phyloP scores from a whole-genome alignment of 2,113 vertebrate species.

The Sphaerodactylus townsendi region DNA sequence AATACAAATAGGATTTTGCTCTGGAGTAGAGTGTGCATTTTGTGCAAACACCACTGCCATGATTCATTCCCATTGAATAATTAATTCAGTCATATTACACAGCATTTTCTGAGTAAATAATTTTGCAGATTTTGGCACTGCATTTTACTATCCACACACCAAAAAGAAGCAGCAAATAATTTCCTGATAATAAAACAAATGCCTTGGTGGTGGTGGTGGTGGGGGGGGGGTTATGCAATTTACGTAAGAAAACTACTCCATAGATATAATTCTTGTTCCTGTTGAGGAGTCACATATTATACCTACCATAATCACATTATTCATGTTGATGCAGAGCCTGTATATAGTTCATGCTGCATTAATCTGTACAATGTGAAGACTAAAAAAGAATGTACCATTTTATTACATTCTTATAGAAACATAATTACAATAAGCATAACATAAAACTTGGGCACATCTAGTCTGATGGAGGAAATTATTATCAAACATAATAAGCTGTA shows the following conservation, averaged over 20 bases:
- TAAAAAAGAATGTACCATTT: slow-evolving; percentile 41
- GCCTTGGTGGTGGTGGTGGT: slow-evolving; percentile 42
- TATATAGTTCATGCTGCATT: slow-evolving; percentile 32
- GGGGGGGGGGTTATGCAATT: slow-evolving; percentile 52
- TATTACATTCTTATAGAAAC: slow-evolving; percentile 60
- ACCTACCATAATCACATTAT: slow-evolving; percentile 48
- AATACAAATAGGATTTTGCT: not conserved
- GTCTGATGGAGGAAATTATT: slow-evolving; percentile 37
- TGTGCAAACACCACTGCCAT: not conserved
- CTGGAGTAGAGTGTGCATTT: not conserved
- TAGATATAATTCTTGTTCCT: slow-evolving; percentile 60
- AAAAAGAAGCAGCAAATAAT: slow-evolving; percentile 67
- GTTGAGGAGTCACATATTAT: slow-evolving; percentile 39
- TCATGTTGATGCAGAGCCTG: slow-evolving; percentile 28
- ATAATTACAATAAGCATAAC: slow-evolving; percentile 42
- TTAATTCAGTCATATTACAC: slow-evolving; percentile 34
- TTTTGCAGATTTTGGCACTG: slow-evolving; percentile 48
- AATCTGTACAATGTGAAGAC: slow-evolving; percentile 24
- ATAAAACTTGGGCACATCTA: slow-evolving; percentile 39
- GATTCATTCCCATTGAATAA: slow-evolving; percentile 51
- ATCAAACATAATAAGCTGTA: slow-evolving; percentile 46
- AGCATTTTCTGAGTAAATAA: slow-evolving; percentile 57
- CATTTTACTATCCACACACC: slow-evolving; percentile 62
- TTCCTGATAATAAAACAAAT: slow-evolving; percentile 48
- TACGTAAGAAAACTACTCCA: slow-evolving; percentile 55